phyloP scores from a whole-genome alignment of 2,888 invertebrate genomes.

The Rhamnusium bicolor region DNA sequence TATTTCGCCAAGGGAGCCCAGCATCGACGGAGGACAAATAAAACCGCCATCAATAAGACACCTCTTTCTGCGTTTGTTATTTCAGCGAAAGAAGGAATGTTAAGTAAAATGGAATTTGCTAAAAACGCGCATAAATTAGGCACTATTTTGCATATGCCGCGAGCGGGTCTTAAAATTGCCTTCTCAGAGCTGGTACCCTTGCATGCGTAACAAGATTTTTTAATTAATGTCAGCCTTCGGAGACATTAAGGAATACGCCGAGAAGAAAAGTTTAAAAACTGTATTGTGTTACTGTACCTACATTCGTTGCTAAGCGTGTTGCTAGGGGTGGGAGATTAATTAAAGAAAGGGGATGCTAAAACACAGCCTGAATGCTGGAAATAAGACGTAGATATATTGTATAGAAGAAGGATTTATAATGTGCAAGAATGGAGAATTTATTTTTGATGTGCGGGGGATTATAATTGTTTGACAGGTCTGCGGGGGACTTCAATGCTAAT shows the following conservation, averaged over 20 bases:
- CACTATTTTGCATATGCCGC: constrained; percentile 49
- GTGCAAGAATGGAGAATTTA: constrained; percentile 68
- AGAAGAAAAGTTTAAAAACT: constrained; percentile 69
- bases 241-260: constrained; percentile 66
- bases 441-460: constrained; percentile 67
- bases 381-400: constrained; percentile 71
- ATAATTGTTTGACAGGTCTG: constrained; percentile 60
- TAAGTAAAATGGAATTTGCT: constrained; percentile 30
- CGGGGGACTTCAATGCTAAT: constrained; percentile 18
- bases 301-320: constrained; percentile 70
- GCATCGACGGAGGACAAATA: not conserved
- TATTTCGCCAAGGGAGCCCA: not conserved
- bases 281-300: constrained; percentile 70
- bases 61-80: constrained; percentile 13
- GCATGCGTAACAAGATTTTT: constrained; percentile 71
- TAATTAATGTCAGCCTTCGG: constrained; percentile 70
- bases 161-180: constrained; percentile 22
- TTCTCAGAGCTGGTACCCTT: constrained; percentile 34
- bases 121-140: constrained; percentile 51
- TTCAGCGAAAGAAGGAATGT: constrained; percentile 22
- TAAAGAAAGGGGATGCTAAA: constrained; percentile 71
- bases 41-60: not conserved
- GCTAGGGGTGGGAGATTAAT: constrained; percentile 70
- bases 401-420: constrained; percentile 71
- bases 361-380: constrained; percentile 69